Percentiles rank a stretch among this genome's conserved stretches.
Evolutionary conservation across 2,888 invertebrate species (phyloP).

Genomic region (Nomada lathburiana): DNA sequence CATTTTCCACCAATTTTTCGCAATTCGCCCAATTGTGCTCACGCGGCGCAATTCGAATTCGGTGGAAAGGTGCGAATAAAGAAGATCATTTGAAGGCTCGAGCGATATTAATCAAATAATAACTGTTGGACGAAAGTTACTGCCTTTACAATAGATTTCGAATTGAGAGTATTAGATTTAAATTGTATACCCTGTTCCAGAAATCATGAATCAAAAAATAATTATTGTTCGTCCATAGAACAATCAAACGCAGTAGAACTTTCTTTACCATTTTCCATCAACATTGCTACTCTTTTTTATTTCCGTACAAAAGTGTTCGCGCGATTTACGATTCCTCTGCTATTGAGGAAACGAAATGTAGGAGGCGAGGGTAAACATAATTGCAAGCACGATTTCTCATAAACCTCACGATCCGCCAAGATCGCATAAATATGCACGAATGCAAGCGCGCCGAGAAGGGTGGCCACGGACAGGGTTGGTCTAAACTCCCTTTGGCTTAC

Average conservation of each 20-base stretch:
- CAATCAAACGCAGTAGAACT: too few species aligned
- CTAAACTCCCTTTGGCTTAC: slow-evolving; percentile 16
- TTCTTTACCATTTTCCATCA: too few species aligned
- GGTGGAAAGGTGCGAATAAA: neutral
- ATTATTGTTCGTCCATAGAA: too few species aligned
- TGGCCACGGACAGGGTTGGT: neutral
- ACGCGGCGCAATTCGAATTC: neutral
- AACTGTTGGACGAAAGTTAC: too few species aligned
- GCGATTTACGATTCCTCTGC: too few species aligned
- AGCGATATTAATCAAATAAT: too few species aligned
- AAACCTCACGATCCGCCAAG: neutral
- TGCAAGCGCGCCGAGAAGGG: neutral
- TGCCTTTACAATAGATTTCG: too few species aligned
- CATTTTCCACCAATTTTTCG: neutral
- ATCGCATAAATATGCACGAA: slow-evolving; percentile 29
- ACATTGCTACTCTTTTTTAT: too few species aligned
- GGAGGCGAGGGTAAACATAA: neutral
- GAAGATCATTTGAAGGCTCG: neutral
- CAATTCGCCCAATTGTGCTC: neutral
- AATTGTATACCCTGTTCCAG: too few species aligned
- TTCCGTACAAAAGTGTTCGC: too few species aligned
- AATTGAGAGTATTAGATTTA: too few species aligned
- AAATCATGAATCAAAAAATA: too few species aligned
- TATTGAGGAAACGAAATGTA: neutral
- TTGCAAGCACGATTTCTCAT: neutral